phyloP scores from a whole-genome alignment of 2,797 vertebrate species.

The Chelonia mydas region DNA sequence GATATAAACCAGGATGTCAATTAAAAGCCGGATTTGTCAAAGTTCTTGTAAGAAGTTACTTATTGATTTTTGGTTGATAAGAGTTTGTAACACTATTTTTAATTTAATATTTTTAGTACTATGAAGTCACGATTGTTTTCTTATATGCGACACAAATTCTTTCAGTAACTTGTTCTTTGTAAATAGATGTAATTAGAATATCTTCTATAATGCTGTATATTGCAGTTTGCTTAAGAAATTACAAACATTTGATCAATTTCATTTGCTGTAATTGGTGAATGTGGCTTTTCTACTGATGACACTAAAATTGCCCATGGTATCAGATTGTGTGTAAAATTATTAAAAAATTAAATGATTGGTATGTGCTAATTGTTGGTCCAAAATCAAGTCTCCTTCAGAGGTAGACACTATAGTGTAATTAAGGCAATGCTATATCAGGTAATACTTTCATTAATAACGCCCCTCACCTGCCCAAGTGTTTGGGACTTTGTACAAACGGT shows the following conservation, averaged over 20 bases:
- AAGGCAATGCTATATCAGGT: not conserved
- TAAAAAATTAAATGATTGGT: not conserved
- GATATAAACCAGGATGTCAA: not conserved
- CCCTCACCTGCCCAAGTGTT: not conserved
- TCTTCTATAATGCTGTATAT: not conserved
- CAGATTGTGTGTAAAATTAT: not conserved
- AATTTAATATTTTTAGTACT: not conserved
- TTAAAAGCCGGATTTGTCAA: not conserved
- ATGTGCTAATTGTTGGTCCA: not conserved
- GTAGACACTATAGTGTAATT: not conserved
- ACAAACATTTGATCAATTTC: not conserved
- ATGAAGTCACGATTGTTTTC: not conserved
- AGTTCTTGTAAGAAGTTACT: not conserved
- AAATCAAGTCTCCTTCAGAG: not conserved
- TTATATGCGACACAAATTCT: not conserved
- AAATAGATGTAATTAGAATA: not conserved
- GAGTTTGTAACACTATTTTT: not conserved
- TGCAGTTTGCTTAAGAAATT: not conserved
- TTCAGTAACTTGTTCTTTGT: not conserved
- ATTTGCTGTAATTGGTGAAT: not conserved
- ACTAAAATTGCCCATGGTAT: not conserved
- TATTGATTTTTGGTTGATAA: not conserved
- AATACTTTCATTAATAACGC: not conserved
- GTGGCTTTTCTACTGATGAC: not conserved
- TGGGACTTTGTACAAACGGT: not conserved